A percentile compares a stretch with the other conserved stretches of the same genome.
Conservation (phyloP, 2,113 vertebrate genomes). For the Elachura formosa region DNA sequence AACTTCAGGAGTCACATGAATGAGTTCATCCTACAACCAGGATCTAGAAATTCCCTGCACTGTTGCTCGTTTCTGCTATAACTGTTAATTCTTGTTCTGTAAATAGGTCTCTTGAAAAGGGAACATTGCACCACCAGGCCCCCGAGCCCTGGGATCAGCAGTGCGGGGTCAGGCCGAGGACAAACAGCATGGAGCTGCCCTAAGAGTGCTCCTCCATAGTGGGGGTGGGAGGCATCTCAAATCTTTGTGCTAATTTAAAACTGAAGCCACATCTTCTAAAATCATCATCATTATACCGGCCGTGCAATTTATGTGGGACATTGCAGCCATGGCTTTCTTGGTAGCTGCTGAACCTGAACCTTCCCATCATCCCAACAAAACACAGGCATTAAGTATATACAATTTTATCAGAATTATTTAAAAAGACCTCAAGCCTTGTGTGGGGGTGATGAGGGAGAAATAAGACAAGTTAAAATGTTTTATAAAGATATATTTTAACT, state of each 20-base stretch:
- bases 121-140: not conserved
- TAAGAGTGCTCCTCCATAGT: accelerated
- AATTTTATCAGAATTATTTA: not conserved
- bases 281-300: not conserved
- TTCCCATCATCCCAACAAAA: not conserved
- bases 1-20: not conserved
- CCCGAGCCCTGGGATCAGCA: not conserved
- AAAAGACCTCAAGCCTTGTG: not conserved
- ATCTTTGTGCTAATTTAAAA: not conserved
- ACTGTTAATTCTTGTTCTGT: not conserved
- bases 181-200: not conserved
- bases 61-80: not conserved
- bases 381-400: not conserved
- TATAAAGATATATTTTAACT: constrained; percentile 45
- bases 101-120: not conserved
- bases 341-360: not conserved
- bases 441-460: not conserved
- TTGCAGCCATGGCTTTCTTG: not conserved
- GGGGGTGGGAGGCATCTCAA: not conserved
- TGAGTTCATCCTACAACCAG: not conserved
- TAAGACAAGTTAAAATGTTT: constrained; percentile 1
- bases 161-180: not conserved
- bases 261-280: not conserved
- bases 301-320: not conserved
- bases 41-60: not conserved